Evolutionary conservation across 2,888 invertebrate species (phyloP), one percentile per base, ranked within the genome.

Genomic region (Drosophila meridiana): DNA sequence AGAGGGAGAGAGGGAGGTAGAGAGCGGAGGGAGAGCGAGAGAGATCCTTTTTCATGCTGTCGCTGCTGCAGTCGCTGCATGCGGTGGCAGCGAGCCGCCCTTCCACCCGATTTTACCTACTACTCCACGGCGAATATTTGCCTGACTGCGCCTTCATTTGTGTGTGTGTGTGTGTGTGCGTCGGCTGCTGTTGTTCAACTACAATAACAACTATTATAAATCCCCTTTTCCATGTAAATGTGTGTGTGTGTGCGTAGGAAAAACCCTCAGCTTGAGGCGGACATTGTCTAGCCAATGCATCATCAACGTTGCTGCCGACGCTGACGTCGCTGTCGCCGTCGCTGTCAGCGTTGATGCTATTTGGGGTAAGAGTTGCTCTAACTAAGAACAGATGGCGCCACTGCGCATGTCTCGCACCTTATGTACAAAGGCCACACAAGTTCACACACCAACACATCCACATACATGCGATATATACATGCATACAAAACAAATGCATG

Each of bases 21-120:
- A 32, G 56, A 45, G 64, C 48, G 47, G 57, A 67, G 64, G 53
- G 78, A 75, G 78, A 72, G 59, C 76, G 87, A 80, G 83, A 88
- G 87, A 86, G 86, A 86, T 86, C 86, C 86, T 86, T 86, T 89
- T 89, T 76, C 77, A 71, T 69, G 80, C 60, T 58, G 60, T 32
- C 40, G 48, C 59, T 38, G 48, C 11, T 40, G 72, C 57, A 43
- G 58, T 59, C 62, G 45, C 43, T 67, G 73, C 59, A 48, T 42
- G 45, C 53, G 57, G 36, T 45, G 47, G 47, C 59, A 59, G 48
- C 28, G 32, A 20, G 40, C 63, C 73, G 47, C 53, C 80, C 86
- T 77, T 57, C 73, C 75, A 66, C 69, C 75, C 75, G 67, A 73
- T 82, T 76, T 77, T 87, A 89, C 89, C 87, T 87, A 84, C 69